Evolutionary conservation across 2,888 invertebrate species (phyloP).

Genomic region (Octonoba sinensis): DNA sequence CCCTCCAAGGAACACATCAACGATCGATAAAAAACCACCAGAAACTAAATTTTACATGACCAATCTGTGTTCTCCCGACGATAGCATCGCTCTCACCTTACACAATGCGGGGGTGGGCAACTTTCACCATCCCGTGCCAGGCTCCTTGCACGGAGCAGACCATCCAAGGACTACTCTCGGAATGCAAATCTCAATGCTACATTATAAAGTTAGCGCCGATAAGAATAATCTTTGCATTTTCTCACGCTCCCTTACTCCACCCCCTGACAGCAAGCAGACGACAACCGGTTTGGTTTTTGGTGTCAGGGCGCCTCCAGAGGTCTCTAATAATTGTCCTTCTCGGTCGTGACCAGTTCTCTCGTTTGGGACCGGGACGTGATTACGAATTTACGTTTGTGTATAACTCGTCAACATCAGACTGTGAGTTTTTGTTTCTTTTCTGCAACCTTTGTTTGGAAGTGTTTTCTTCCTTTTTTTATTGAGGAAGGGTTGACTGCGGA

Average conservation of each 20-base stretch:
- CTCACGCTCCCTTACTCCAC: slow-evolving; percentile 50
- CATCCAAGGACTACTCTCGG: slow-evolving; percentile 26
- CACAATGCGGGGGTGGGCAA: slow-evolving; percentile 40
- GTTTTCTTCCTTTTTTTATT: too few species aligned
- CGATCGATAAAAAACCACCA: too few species aligned
- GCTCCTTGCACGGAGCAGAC: slow-evolving; percentile 14
- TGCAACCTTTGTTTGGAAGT: too few species aligned
- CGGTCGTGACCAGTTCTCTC: slow-evolving; percentile 55
- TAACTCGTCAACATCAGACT: too few species aligned
- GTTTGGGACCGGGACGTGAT: neutral
- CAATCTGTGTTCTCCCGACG: too few species aligned
- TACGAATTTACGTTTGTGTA: neutral
- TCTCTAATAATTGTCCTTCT: slow-evolving; percentile 61
- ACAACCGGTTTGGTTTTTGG: slow-evolving; percentile 55
- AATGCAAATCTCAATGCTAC: slow-evolving; percentile 57
- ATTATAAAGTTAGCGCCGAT: slow-evolving; percentile 37
- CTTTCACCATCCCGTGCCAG: slow-evolving; percentile 29
- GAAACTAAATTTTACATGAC: too few species aligned
- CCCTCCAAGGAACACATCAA: too few species aligned
- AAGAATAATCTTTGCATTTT: slow-evolving; percentile 32
- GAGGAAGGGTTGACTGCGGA: too few species aligned
- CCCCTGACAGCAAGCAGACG: slow-evolving; percentile 13
- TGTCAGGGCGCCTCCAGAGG: slow-evolving; percentile 51
- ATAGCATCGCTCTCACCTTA: neutral
- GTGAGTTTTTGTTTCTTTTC: too few species aligned